These are phyloP conservation scores for Meteorus cinctellus DNA, from an alignment of 2,888 invertebrate species.

Conservation along the genomic window DNA sequence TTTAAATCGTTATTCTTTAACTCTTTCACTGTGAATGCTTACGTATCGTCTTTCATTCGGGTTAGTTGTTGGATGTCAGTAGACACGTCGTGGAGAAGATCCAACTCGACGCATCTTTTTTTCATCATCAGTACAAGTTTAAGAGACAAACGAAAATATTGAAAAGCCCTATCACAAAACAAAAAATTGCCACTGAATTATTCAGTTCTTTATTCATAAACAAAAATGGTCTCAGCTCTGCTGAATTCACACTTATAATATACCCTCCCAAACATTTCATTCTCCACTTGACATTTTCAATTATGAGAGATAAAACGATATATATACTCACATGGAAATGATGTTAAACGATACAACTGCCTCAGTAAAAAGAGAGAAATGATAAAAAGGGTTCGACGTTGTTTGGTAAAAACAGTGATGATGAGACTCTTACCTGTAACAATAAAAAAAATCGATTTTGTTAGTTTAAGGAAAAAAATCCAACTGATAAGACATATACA, in stretches of 20 bases:
- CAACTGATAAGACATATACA: background rate
- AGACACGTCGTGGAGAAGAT: background rate
- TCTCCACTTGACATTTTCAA: background rate
- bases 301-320: no score
- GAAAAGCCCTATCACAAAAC: conserved; percentile 8
- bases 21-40: conserved; percentile 27
- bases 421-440: conserved; percentile 39
- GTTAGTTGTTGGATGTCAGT: background rate
- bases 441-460: conserved; percentile 22
- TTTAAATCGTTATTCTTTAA: conserved; percentile 38
- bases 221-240: no score
- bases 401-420: conserved; percentile 9
- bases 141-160: no score
- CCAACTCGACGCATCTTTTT: conserved; percentile 2
- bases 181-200: conserved; percentile 34
- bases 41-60: conserved; percentile 7
- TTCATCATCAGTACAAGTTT: background rate
- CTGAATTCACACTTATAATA: no score
- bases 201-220: no score
- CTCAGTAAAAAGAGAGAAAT: no score
- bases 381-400: no score
- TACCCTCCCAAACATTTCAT: background rate
- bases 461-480: conserved; percentile 2
- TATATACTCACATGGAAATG: no score
- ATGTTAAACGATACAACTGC: no score